Evolutionary conservation across 2,888 invertebrate species (phyloP), one percentile per base, ranked within the genome.

Genomic region (Leptinotarsa juncta): DNA sequence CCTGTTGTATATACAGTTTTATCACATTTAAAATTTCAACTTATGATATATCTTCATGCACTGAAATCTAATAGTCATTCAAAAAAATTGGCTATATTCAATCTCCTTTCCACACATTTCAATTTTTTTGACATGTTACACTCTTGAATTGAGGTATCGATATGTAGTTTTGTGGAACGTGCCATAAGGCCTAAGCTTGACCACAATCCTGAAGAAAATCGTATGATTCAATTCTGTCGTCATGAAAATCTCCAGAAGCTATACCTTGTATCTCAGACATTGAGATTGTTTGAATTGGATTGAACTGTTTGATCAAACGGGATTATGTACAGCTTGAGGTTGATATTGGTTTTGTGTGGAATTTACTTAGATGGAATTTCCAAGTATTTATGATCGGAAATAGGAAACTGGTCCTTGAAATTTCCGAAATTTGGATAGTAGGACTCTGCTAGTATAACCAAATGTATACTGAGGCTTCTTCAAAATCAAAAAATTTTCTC

Each of bases 211-310:
- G n/a, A n/a, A n/a, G n/a, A n/a, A n/a, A n/a, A n/a, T n/a, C n/a
- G n/a, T n/a, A n/a, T n/a, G n/a, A n/a, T 66, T 66, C 49, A 1
- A 20, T 66, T 66, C 20, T 16, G 42, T 65, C 42, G 42, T 42
- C 42, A 48, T 65, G 65, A 48, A 65, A 65, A 65, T 65, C 32
- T 65, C 32, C 42, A 42, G 65, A 26, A 32, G 23, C 23, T 18
- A 65, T 65, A 48, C 1, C 1, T 65, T 3, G 42, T 23, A 23
- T n/a, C 14, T 60, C 14, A 32, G 26, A 65, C 32, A 65, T 65
- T 26, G 26, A 62, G 65, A 42, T 16, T 42, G 18, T 14, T 26
- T 32, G 32, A 32, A 32, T 5, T 32, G 26, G 5, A 32, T 32
- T 32, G 26, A 32, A 7, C 32, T 32, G 32, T 7, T 32, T 32